Base-by-base conservation (phyloP, 92 coral and sea anemone genomes). In the Scolanthus callimorphus region DNA sequence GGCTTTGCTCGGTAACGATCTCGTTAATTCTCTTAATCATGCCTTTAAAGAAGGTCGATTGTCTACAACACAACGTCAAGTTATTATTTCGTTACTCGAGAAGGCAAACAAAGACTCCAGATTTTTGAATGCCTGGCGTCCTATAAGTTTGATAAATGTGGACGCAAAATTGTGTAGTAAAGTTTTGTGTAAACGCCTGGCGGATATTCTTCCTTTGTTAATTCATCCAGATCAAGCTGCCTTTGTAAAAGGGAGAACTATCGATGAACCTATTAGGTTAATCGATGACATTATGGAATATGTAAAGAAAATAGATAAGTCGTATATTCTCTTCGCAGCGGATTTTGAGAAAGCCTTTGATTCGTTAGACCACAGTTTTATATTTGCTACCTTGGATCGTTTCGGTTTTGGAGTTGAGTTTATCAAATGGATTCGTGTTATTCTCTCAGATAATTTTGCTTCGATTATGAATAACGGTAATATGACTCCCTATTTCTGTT, bases 221-320 rank as follows among this genome's bases (percentile, higher is more conserved):
- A 66, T 66, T 27, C 63, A 66, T 51, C 62, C 58, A 15, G 55
- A 66, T 39, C 73, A 65, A 39, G 15, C 73, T 25, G 70, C 55
- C 15, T 65, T 27, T 31, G 71, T 65, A 19, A 65, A 65, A 39
- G 58, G 57, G 20, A 27, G 71, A 11, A 27, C 11, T 31, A 65
- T 66, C 17, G 34, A 55, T 17, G 63, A 66, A 38, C 26, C 51
- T 4, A 11, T 53, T 17, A 22, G 63, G 26, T 52, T 55, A 38
- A 28, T 66, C 39, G 39, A 17, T 21, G 73, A 66, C 55, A 8
- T 66, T 2, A 27, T 66, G 25, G 62, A 66, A 25, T 41, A 31
- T 38, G 65, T 38, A 38, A 34, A 21, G 27, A 59, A 59, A 12
- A 19, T 1, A 3, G 51, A 59, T 10, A 39, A 10, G 43, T 39